These are phyloP conservation scores for Nymphalis polychloros DNA, from an alignment of 2,888 invertebrate genomes.

Conservation along the genomic window DNA sequence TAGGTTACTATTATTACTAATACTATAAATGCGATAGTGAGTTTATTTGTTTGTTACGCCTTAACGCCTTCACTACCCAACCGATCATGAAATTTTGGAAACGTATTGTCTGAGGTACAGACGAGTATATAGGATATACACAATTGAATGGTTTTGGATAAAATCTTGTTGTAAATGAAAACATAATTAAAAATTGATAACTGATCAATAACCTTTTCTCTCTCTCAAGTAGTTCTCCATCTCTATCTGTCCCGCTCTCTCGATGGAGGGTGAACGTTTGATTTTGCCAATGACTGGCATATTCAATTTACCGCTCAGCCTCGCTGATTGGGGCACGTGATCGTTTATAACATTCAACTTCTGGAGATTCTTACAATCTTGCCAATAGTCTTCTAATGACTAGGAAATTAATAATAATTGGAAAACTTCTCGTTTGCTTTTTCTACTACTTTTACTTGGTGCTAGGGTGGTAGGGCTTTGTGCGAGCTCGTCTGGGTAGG, in stretches of 20 bases:
- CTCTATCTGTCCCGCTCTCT: slow-evolving; percentile 62
- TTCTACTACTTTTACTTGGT: no score
- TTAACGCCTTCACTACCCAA: no score
- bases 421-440: background rate
- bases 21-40: no score
- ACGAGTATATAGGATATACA: no score
- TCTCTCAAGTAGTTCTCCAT: slow-evolving; percentile 65
- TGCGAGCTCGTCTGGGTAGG: no score
- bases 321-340: slow-evolving; percentile 47
- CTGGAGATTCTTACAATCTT: slow-evolving; percentile 46
- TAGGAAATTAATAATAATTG: slow-evolving; percentile 27
- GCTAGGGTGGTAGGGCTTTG: no score
- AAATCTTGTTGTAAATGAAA: background rate
- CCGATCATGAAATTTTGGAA: no score
- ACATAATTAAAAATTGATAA: background rate
- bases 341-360: slow-evolving; percentile 56
- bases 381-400: slow-evolving; percentile 62
- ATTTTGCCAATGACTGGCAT: slow-evolving; percentile 57
- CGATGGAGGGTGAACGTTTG: slow-evolving; percentile 61
- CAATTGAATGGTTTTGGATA: no score
- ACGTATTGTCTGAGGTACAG: no score
- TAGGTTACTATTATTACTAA: no score
- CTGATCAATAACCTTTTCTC: slow-evolving; percentile 56
- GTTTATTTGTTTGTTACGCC: no score
- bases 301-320: slow-evolving; percentile 53